Percentiles rank a stretch among this genome's conserved stretches.
phyloP scores from a whole-genome alignment of 1,140 invertebrate genomes.

The Tribolium madens region DNA sequence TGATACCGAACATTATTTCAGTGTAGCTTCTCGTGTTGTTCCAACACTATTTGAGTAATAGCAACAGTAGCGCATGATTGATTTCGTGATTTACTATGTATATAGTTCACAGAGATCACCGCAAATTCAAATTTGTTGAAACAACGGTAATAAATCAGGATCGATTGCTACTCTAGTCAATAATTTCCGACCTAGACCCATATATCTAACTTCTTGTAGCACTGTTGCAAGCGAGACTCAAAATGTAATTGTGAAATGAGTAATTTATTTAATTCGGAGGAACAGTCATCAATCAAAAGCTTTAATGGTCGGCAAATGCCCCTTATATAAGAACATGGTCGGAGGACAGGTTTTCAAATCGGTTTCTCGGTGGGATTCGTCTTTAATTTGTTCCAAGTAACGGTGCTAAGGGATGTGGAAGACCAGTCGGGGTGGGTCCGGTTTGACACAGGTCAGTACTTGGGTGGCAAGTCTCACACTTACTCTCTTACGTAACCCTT shows the following conservation, averaged over 20 bases:
- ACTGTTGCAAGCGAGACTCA: background rate
- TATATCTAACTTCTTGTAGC: conserved; percentile 21
- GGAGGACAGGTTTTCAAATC: conserved; percentile 33
- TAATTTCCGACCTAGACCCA: conserved; percentile 27
- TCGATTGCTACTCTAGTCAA: conserved; percentile 1
- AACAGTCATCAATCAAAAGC: conserved; percentile 37
- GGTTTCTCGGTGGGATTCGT: conserved; percentile 34
- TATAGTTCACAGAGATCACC: conserved; percentile 13
- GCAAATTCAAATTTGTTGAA: conserved; percentile 27
- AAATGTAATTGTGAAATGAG: conserved; percentile 38
- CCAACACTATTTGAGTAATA: background rate
- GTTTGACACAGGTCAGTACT: conserved; percentile 25
- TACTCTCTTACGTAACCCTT: background rate
- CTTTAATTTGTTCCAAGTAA: conserved; percentile 30
- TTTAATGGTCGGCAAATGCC: conserved; percentile 34
- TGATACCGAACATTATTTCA: background rate
- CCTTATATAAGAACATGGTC: conserved; percentile 36
- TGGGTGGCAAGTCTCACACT: conserved; percentile 15
- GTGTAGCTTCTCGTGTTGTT: background rate
- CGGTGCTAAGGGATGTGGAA: conserved; percentile 3
- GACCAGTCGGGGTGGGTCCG: conserved; percentile 19
- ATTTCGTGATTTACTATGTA: conserved; percentile 12
- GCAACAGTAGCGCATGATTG: conserved; percentile 7
- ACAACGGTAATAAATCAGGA: conserved; percentile 16
- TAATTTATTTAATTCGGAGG: conserved; percentile 38